Base-by-base conservation (phyloP, 2,113 vertebrate species). In the Aegotheles bennettii region DNA sequence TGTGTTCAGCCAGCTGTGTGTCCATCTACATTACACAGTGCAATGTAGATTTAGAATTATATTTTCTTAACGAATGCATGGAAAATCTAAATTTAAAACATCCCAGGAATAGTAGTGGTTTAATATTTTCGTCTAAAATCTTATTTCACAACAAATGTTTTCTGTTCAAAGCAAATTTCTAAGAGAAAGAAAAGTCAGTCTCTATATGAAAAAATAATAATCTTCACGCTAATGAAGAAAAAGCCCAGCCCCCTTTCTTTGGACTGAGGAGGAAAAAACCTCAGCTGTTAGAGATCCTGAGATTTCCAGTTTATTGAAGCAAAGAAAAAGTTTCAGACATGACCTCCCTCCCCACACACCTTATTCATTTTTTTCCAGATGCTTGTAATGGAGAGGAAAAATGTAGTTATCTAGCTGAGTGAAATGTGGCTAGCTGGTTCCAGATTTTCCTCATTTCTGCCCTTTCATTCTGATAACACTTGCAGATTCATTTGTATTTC, bases 351-450 rank as follows among this genome's bases (percentile, higher is more conserved):
- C 40, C 51, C 65, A 91, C 57, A 94, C 84, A 96, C 84, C 74
- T 91, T 89, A 79, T 84, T 94, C 35, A 51, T 91, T 84, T 93
- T 86, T 82, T 75, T 15, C 81, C 90, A 91, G 74, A 87, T 95
- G 87, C 81, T 93, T 87, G 65, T 78, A 82, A 70, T 51, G 26
- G 57, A 76, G 51, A 91, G 65, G 40, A 89, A 94, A 93, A 95
- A 95, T n/a, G 57, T 67, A 60, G 90, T 82, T 96, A 93, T 94
- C 92, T 95, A 94, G 53, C 82, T 82, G 29, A 75, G 73, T 87
- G 73, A 94, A 89, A 91, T 51, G 64, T 81, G 84, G 14, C 56
- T 89, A 65, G 76, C 50, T 70, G 23, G 43, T 67, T 70, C 86
- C 81, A 70, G 36, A 64, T 93, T 94, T 89, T 91, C 61, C 73